Conservation (phyloP, 35 echinoderm and acorn worm species). For the Apostichopus japonicus region DNA sequence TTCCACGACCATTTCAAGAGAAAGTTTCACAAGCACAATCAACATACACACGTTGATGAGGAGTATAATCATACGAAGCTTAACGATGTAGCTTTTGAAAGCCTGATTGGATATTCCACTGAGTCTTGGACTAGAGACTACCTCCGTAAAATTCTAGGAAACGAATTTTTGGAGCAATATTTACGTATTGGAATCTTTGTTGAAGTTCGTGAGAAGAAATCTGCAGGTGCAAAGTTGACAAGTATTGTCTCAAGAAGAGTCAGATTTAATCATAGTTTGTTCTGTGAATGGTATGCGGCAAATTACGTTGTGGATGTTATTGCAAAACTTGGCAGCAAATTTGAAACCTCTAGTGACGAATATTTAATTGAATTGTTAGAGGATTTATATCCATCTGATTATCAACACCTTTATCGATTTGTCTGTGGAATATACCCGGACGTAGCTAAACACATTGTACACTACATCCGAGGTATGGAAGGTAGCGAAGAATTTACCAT, state of each 20-base stretch:
- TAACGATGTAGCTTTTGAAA: not conserved
- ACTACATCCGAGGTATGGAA: not conserved
- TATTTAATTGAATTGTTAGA: not conserved
- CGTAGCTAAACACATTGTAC: not conserved
- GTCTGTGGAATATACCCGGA: not conserved
- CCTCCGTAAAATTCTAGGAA: no score
- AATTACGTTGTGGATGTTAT: no score
- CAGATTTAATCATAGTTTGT: no score
- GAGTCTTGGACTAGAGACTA: not conserved
- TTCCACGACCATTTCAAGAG: not conserved
- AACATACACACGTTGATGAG: not conserved
- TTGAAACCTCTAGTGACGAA: no score
- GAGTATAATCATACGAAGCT: not conserved
- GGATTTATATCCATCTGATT: not conserved
- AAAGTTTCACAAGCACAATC: not conserved
- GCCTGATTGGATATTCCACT: not conserved
- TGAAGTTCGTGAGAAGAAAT: no score
- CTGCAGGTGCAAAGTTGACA: no score
- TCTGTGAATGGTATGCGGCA: no score
- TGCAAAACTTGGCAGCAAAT: no score
- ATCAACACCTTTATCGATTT: constrained; percentile 13
- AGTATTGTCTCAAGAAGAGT: no score
- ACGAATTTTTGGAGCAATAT: no score
- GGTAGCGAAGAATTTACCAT: not conserved
- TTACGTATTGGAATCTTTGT: no score